Evolutionary conservation across 2,888 invertebrate genomes (phyloP).

Genomic region (Rotaria socialis): DNA sequence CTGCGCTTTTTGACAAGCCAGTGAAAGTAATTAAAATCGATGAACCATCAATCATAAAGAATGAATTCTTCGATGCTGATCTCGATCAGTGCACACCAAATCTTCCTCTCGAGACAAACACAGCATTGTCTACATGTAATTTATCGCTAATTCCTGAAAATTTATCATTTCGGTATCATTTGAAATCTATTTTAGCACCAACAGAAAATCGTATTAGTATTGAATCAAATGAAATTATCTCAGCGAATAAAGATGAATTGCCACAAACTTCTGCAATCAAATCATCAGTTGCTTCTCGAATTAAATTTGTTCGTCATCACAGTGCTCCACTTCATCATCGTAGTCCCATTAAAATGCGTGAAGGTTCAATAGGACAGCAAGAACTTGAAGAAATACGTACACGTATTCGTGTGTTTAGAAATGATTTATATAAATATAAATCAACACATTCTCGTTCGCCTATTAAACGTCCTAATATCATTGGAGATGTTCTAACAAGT

Average conservation of each 20-base stretch:
- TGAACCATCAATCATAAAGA: neutral
- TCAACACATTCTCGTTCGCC: neutral
- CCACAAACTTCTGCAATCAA: neutral
- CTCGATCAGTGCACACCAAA: neutral
- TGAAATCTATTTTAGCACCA: too few species aligned
- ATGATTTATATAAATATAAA: constrained; percentile 31
- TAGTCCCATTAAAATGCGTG: constrained; percentile 17
- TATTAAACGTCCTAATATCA: neutral
- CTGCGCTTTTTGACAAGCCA: constrained; percentile 40
- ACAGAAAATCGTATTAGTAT: too few species aligned
- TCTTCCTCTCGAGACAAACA: neutral
- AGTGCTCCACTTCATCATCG: neutral
- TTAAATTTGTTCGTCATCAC: neutral
- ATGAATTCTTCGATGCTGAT: neutral
- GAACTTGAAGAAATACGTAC: constrained; percentile 12
- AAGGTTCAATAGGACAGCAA: neutral
- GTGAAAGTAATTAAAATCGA: neutral
- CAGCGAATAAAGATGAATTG: neutral
- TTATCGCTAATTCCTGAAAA: too few species aligned
- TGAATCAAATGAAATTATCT: neutral
- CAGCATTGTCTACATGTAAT: neutral
- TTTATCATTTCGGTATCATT: too few species aligned
- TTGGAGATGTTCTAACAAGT: neutral
- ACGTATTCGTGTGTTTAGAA: neutral
- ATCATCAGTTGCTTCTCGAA: neutral